Evolutionary conservation across 2,797 vertebrate species (phyloP).

Genomic region (Gallinago solitaria): DNA sequence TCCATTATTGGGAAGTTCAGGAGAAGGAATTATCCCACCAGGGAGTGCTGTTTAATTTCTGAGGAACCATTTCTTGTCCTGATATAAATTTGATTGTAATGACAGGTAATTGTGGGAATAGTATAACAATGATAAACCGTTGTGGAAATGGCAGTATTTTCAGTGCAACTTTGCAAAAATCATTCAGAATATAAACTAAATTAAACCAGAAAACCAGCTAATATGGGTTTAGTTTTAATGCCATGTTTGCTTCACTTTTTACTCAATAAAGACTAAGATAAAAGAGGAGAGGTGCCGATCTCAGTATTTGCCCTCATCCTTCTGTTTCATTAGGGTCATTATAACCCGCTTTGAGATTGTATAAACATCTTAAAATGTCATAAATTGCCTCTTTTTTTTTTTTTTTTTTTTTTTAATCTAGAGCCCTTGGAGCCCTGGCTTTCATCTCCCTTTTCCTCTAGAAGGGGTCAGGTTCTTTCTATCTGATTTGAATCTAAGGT

Average conservation of each 20-base stretch:
- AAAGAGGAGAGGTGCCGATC: background rate
- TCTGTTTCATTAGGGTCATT: background rate
- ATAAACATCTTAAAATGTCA: background rate
- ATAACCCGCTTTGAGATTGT: background rate
- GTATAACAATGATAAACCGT: constrained; percentile 5
- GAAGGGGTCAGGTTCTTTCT: background rate
- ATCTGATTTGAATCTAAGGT: background rate
- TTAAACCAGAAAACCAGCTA: background rate
- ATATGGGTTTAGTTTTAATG: background rate
- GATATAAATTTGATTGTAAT: constrained; percentile 55
- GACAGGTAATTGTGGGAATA: constrained; percentile 36
- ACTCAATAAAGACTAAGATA: background rate
- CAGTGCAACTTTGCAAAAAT: background rate
- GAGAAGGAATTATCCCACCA: constrained; percentile 59
- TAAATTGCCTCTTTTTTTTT: background rate
- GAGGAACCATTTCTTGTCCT: constrained; percentile 49
- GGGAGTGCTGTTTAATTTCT: constrained; percentile 68
- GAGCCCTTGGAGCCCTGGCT: background rate
- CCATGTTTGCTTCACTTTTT: background rate
- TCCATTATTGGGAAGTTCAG: constrained; percentile 46
- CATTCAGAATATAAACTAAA: constrained; percentile 6
- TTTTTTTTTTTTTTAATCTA: background rate
- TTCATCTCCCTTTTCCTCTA: background rate
- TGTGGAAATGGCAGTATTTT: constrained; percentile 27
- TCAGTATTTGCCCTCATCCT: background rate